Evolutionary conservation across 2,888 invertebrate genomes (phyloP).

Genomic region (Cephus pulcher): DNA sequence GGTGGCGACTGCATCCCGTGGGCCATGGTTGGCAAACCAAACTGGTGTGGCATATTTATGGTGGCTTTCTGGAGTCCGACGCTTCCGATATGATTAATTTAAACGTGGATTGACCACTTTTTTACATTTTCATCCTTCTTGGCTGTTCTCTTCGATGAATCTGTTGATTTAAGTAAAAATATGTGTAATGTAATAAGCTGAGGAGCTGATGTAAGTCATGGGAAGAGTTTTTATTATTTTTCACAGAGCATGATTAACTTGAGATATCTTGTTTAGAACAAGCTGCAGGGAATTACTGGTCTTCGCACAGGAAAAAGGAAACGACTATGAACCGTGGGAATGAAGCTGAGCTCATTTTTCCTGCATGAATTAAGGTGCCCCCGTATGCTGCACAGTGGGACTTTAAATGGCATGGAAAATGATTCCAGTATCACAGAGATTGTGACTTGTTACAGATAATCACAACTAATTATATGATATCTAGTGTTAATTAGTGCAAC

Average conservation of each 20-base stretch:
- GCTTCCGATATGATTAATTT: not conserved
- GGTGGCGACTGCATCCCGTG: conserved; percentile 85
- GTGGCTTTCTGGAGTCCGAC: not conserved
- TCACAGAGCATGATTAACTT: conserved; percentile 55
- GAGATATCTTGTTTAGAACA: conserved; percentile 58
- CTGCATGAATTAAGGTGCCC: conserved; percentile 52
- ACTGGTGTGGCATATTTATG: conserved; percentile 83
- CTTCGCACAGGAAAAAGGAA: conserved; percentile 60
- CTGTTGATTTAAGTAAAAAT: not conserved
- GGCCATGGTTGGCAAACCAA: conserved; percentile 78
- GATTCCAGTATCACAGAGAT: not conserved
- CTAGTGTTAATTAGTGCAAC: not conserved
- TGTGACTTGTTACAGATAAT: not conserved
- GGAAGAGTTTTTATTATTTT: not conserved
- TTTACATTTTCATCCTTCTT: not conserved
- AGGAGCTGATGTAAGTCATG: not conserved
- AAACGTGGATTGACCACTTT: not conserved
- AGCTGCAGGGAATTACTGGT: conserved; percentile 56
- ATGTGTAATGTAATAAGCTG: not conserved
- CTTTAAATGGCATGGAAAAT: not conserved
- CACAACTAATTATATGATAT: not conserved
- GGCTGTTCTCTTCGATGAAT: not conserved
- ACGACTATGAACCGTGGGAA: conserved; percentile 58
- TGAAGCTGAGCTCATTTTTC: conserved; percentile 55
- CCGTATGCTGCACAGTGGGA: conserved; percentile 19